Base-by-base conservation (phyloP, 2,797 vertebrate species). In the Gobio occitaniae region DNA sequence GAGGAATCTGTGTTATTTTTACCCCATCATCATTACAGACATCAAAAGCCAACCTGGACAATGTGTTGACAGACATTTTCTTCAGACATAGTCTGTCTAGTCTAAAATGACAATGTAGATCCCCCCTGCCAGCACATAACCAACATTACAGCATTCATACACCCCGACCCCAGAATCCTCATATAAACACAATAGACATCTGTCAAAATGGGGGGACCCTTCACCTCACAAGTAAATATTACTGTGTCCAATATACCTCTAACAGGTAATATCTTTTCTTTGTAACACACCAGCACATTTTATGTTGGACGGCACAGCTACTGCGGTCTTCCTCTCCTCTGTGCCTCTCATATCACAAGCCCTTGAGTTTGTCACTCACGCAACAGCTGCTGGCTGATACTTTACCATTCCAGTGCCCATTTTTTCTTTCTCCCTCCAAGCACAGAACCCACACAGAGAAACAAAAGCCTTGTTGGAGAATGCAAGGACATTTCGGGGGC, bases 331-430 rank as follows among this genome's bases (percentile, higher is more conserved):
- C 93, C 94, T 90, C 92, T 91, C 88, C 91, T 92, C 93, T 93
- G 93, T 91, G 92, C 93, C 90, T 92, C 96, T 95, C 94, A 90
- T 94, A 95, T 95, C 95, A 91, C 89, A 89, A 95, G 93, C 93
- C 93, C 95, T 96, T 93, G 95, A 96, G 93, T 96, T 96, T 94
- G 95, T 96, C 94, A 95, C 95, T 96, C 93, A 92, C 90, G 89
- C 94, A 97, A 96, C 97, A 98, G 96, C 97, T 97, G 97, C 95
- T 91, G 87, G 92, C 95, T 96, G 96, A 97, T 96, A 96, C 90
- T 90, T 94, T 92, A 94, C 86, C 93, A 95, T 93, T 94, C 94
- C 90, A 83, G 66, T 50, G 56, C 69, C 80, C 75, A 77, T 87
- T 61, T 92, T 93, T 48, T 87, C 90, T 88, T 89, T 94, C 91